Percentiles rank a stretch among this genome's conserved stretches.
phyloP scores from a whole-genome alignment of 2,113 vertebrate species.

The Mus spicilegus region DNA sequence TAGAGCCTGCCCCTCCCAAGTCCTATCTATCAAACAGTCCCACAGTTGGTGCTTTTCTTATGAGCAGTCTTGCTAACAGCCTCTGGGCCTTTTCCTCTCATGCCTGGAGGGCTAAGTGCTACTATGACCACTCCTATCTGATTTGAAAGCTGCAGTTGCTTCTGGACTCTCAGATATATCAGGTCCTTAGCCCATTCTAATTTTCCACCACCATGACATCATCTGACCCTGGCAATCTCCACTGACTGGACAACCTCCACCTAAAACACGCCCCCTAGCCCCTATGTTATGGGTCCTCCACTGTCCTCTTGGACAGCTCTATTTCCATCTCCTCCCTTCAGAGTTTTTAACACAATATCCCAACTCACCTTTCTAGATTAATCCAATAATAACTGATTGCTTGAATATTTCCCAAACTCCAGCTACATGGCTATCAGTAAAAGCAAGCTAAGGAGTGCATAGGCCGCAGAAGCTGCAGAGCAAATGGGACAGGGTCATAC shows the following conservation, averaged over 20 bases:
- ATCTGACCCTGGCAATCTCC: neutral
- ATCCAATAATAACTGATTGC: neutral
- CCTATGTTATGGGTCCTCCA: neutral
- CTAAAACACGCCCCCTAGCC: neutral
- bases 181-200: neutral
- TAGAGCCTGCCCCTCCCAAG: neutral
- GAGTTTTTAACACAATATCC: neutral
- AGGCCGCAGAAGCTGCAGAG: no score
- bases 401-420: neutral
- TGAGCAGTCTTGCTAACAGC: neutral
- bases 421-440: neutral
- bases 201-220: neutral
- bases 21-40: neutral
- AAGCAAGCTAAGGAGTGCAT: neutral
- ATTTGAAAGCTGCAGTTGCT: neutral
- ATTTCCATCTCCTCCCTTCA: neutral
- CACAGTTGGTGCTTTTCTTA: neutral
- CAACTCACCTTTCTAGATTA: neutral
- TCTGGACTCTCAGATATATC: neutral
- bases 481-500: no score
- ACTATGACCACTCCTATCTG: no score
- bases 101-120: neutral
- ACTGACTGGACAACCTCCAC: neutral
- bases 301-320: neutral
- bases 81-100: neutral